Conservation (phyloP, 35 echinoderm and acorn worm genomes). For the Eucidaris tribuloides region DNA sequence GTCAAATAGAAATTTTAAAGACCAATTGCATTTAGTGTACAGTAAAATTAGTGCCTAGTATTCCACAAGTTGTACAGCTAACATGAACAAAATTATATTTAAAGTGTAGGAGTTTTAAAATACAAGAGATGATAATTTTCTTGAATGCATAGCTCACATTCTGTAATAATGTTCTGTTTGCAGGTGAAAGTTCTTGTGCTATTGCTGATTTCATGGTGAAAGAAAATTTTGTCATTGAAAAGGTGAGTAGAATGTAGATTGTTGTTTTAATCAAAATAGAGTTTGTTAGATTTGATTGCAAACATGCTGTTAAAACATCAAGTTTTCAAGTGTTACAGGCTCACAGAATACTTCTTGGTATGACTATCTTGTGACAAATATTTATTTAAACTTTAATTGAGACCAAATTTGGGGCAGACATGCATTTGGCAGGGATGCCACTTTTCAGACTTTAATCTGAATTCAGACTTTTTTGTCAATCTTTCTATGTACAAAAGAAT, state of each 20-base stretch:
- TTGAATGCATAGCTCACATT: no score
- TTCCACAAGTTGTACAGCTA: no score
- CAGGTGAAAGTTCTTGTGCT: not conserved
- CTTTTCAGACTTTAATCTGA: no score
- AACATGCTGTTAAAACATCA: not conserved
- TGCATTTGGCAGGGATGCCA: no score
- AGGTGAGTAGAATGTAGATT: not conserved
- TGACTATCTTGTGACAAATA: not conserved
- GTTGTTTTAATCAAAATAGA: not conserved
- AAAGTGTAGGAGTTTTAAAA: no score
- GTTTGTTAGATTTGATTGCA: not conserved
- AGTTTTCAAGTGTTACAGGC: not conserved
- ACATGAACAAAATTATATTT: no score
- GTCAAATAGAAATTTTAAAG: no score
- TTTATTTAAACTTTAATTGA: not conserved
- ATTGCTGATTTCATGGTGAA: constrained; percentile 3
- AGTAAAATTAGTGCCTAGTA: no score
- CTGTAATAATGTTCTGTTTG: not conserved
- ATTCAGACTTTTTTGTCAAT: no score
- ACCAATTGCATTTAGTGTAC: no score
- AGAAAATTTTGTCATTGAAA: constrained; percentile 34
- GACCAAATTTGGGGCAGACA: not conserved
- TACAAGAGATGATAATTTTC: no score
- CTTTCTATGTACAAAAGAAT: no score
- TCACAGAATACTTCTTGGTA: not conserved